Percentiles rank a stretch among this genome's conserved stretches.
phyloP scores from a whole-genome alignment of 2,888 invertebrate genomes.

The Serrognathus titanus region DNA sequence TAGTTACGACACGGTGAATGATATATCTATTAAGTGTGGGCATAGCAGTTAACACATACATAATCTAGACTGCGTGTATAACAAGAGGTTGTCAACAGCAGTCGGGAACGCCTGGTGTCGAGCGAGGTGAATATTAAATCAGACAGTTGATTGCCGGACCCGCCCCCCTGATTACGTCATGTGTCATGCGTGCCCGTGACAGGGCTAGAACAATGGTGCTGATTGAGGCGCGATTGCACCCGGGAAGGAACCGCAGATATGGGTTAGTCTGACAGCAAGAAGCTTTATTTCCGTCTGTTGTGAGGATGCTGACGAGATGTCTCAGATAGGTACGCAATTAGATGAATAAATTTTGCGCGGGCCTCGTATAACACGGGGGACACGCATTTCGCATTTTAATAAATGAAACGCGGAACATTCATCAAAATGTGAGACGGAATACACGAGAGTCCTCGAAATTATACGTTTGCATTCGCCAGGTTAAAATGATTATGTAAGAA shows the following conservation, averaged over 20 bases:
- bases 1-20: constrained; percentile 20
- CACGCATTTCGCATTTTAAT: no score
- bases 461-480: no score
- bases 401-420: no score
- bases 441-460: no score
- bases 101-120: constrained; percentile 43
- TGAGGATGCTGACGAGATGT: constrained; percentile 3
- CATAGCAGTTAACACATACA: constrained; percentile 42
- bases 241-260: constrained; percentile 35
- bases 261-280: constrained; percentile 37
- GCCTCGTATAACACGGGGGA: constrained; percentile 1
- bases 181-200: constrained; percentile 47
- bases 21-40: constrained; percentile 43
- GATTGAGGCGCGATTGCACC: constrained; percentile 44
- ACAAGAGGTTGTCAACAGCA: constrained; percentile 46
- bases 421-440: no score
- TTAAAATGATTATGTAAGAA: no score
- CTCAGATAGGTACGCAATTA: no score
- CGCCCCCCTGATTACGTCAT: constrained; percentile 49
- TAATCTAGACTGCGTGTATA: constrained; percentile 37
- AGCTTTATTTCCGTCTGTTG: constrained; percentile 35
- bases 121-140: constrained; percentile 49
- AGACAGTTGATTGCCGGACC: constrained; percentile 48
- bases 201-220: constrained; percentile 46
- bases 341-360: neutral